Evolutionary conservation across 2,113 vertebrate species (phyloP), one percentile per base, ranked within the genome.

Genomic region (Carollia perspicillata): DNA sequence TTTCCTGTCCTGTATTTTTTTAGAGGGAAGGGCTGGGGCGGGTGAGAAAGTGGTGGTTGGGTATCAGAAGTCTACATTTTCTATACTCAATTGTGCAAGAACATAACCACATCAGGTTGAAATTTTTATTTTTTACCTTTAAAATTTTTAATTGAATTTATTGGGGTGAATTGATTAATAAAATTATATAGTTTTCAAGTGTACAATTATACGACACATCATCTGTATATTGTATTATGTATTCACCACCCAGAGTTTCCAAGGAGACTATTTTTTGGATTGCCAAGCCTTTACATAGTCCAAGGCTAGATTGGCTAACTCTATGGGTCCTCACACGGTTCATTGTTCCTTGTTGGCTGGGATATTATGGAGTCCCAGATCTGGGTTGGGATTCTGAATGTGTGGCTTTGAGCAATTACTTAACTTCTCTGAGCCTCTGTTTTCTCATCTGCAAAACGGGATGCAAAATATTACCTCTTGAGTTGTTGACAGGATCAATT

Each of bases 391-490:
- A 44, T 60, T 84, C 85, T 83, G 72, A 35, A 47, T 95, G 1
- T 95, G 2, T 77, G 40, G 26, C 68, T 26, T 89, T 93, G 40
- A 93, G 22, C 11, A 89, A 42, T 42, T 93, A 23, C 65, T 51
- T 84, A 68, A 42, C 14, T 47, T 53, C 58, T 69, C 49, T 88
- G 69, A 72, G 68, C 37, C 47, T 93, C 51, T 53, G 47, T 89
- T 89, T 95, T 92, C 84, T 90, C 69, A 79, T 74, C n/a, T 58
- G 44, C n/a, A 55, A 92, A 91, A 17, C 30, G 12, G 23, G 42
- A 88, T 58, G 16, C 22, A 79, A 78, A 88, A 44, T 60, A 37
- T 68, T 72, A 81, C 5, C 11, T 78, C 63, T 68, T 49, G 35
- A 33, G 13, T 68, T 66, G 20, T 58, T 94, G 86, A 89, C 33